phyloP scores from a whole-genome alignment of 2,888 invertebrate genomes.

The Prosopocoilus inquinatus region DNA sequence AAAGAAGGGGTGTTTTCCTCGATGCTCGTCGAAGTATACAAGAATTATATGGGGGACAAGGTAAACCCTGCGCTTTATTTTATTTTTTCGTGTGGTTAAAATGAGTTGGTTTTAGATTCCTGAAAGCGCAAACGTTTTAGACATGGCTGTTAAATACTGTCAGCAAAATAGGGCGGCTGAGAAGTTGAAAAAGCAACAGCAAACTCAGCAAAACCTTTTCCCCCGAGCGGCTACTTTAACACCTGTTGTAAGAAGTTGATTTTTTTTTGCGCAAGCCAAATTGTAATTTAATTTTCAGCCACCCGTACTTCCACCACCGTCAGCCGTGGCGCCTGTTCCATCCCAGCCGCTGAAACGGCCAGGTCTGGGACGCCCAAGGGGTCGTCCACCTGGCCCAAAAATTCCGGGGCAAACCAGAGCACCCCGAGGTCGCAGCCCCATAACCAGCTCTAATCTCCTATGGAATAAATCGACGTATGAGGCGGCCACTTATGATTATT shows the following conservation, averaged over 20 bases:
- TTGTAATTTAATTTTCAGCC: constrained; percentile 15
- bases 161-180: constrained; percentile 60
- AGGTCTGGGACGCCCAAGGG: constrained; percentile 51
- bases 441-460: constrained; percentile 25
- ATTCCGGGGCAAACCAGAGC: constrained; percentile 35
- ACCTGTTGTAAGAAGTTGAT: not conserved
- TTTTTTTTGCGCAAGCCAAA: not conserved
- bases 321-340: constrained; percentile 23
- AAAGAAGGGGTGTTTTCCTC: constrained; percentile 63
- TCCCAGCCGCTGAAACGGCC: constrained; percentile 37
- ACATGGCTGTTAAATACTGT: constrained; percentile 70
- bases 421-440: constrained; percentile 38
- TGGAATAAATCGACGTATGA: constrained; percentile 41
- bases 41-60: constrained; percentile 60
- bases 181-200: constrained; percentile 51
- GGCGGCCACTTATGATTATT: constrained; percentile 40
- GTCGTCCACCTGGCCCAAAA: constrained; percentile 53
- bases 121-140: constrained; percentile 63
- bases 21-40: constrained; percentile 69
- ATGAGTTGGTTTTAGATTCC: constrained; percentile 43
- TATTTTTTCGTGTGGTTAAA: constrained; percentile 2
- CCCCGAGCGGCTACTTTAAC: constrained; percentile 11
- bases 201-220: constrained; percentile 11
- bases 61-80: constrained; percentile 38
- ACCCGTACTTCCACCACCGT: constrained; percentile 28